Conservation (phyloP, 2,888 invertebrate species). For the Antheraea assamensis region DNA sequence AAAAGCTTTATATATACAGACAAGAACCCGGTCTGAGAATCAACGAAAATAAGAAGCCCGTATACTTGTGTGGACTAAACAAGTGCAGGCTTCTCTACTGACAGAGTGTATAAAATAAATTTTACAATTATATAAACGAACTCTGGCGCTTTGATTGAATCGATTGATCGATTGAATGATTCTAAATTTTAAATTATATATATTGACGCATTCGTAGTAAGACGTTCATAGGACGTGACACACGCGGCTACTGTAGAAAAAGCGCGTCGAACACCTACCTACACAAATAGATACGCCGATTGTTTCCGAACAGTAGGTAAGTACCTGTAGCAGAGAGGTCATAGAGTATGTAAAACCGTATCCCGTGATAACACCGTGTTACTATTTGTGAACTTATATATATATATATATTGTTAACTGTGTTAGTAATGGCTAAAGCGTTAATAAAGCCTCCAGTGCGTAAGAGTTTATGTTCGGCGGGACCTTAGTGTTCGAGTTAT, state of each 20-base stretch:
- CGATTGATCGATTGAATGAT: no score
- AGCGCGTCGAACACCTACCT: not conserved
- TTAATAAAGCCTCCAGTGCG: conserved; percentile 5
- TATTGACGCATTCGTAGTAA: no score
- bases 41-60: no score
- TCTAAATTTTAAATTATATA: no score
- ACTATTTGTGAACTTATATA: not conserved
- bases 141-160: no score
- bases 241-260: not conserved
- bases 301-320: not conserved
- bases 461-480: not conserved
- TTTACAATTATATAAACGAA: no score
- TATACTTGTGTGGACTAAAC: not conserved
- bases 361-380: not conserved
- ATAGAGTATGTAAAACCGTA: not conserved
- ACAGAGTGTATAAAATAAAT: no score
- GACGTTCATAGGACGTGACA: no score
- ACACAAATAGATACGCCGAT: not conserved
- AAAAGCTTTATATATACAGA: not conserved
- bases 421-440: conserved; percentile 8
- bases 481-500: not conserved
- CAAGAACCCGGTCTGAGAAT: not conserved
- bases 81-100: not conserved
- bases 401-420: not conserved
- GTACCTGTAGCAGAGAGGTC: not conserved